A percentile compares a stretch with the other conserved stretches of the same genome.
These are phyloP conservation scores for Scolopax bukidnonensis DNA, from an alignment of 2,797 vertebrate species.

Conservation along the genomic window DNA sequence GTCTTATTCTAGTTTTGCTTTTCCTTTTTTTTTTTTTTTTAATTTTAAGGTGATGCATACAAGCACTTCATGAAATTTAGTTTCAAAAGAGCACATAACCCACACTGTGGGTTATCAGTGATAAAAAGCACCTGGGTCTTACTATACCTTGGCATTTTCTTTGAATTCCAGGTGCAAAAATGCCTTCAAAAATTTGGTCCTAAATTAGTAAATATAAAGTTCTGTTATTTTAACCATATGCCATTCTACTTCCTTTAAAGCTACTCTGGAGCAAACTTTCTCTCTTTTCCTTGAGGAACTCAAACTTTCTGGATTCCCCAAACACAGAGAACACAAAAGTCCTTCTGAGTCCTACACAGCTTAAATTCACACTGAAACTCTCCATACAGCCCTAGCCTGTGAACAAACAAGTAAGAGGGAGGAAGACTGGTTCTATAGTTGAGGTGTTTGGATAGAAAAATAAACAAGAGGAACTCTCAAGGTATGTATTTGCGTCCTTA, in stretches of 20 bases:
- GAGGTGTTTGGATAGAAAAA: neutral
- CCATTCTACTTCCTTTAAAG: neutral
- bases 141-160: neutral
- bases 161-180: neutral
- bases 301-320: neutral
- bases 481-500: neutral
- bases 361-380: neutral
- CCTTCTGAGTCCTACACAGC: accelerated
- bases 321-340: neutral
- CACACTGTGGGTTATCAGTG: neutral
- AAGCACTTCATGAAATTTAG: neutral
- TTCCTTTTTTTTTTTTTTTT: neutral
- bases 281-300: neutral
- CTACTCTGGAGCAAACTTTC: neutral
- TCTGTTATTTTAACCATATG: neutral
- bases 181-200: neutral
- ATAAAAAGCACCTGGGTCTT: neutral
- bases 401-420: neutral
- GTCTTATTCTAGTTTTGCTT: neutral
- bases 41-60: neutral
- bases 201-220: neutral
- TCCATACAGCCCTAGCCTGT: neutral
- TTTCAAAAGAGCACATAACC: neutral
- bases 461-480: neutral
- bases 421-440: neutral